A percentile compares a stretch with the other conserved stretches of the same genome.
Evolutionary conservation across 2,113 vertebrate genomes (phyloP).

Genomic region (Notothenia coriiceps): DNA sequence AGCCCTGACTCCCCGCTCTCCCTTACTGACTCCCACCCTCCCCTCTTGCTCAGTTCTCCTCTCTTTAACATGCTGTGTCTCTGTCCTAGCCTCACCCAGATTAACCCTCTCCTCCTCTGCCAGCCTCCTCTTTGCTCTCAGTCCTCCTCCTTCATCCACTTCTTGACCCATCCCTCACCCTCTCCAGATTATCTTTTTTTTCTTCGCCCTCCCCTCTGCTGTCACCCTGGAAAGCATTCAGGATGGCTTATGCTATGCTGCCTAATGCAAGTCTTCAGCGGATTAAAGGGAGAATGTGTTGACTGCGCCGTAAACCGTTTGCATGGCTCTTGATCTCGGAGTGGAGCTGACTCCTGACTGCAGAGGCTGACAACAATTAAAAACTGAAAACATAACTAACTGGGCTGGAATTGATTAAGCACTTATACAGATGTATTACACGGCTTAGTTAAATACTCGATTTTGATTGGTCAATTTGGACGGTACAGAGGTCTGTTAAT

Average conservation of each 20-base stretch:
- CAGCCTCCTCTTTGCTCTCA: background rate
- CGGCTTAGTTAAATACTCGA: too few relatives aligned
- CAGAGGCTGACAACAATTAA: slow-evolving; percentile 36
- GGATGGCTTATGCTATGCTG: slow-evolving; percentile 55
- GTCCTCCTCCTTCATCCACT: slow-evolving; percentile 34
- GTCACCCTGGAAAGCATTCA: slow-evolving; percentile 63
- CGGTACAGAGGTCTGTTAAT: too few relatives aligned
- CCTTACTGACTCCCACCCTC: slow-evolving; percentile 31
- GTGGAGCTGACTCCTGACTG: slow-evolving; percentile 42
- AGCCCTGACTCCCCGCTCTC: slow-evolving; percentile 53
- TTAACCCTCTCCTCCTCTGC: slow-evolving; percentile 49
- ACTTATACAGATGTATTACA: background rate
- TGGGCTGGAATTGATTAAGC: slow-evolving; percentile 44
- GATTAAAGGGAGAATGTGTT: slow-evolving; percentile 69
- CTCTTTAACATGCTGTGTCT: slow-evolving; percentile 60
- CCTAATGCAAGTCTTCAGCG: slow-evolving; percentile 63
- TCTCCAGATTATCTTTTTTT: background rate
- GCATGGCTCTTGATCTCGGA: slow-evolving; percentile 69
- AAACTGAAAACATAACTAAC: slow-evolving; percentile 41
- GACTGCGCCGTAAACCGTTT: slow-evolving; percentile 62
- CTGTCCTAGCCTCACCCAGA: slow-evolving; percentile 53
- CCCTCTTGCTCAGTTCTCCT: background rate
- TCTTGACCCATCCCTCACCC: slow-evolving; percentile 63
- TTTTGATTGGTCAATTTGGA: too few relatives aligned
- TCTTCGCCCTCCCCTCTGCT: too few relatives aligned